Percentiles rank a stretch among this genome's conserved stretches.
These are phyloP conservation scores for Darevskia mixta DNA, from an alignment of 2,797 vertebrate genomes.

Conservation along the genomic window DNA sequence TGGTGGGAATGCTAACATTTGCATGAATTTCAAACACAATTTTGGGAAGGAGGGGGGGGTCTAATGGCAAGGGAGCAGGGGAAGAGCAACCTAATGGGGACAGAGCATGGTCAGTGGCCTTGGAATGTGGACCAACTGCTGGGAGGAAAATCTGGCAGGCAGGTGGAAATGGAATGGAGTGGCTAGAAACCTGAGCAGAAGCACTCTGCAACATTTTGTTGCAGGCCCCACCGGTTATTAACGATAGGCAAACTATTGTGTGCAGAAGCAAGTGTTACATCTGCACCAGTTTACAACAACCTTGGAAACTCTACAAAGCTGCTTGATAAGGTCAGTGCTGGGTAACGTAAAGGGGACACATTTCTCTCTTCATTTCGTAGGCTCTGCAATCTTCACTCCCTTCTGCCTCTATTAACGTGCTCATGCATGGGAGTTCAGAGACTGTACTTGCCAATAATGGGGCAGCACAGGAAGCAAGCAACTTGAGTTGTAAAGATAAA, in stretches of 20 bases:
- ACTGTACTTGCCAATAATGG: not conserved
- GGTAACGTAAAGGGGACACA: not conserved
- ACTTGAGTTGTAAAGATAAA: constrained; percentile 16
- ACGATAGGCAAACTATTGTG: not conserved
- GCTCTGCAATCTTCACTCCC: not conserved
- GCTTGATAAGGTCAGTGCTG: not conserved
- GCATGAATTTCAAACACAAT: no score
- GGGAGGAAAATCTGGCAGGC: no score
- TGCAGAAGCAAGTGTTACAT: not conserved
- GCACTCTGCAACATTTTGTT: no score
- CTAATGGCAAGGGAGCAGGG: no score
- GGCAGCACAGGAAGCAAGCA: not conserved
- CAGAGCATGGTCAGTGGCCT: no score
- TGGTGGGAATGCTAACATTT: no score
- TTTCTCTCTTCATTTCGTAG: not conserved
- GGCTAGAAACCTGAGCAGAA: no score
- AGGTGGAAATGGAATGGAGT: no score
- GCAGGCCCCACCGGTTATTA: no score
- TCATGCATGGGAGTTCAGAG: not conserved
- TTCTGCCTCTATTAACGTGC: constrained; percentile 16
- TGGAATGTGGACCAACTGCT: no score
- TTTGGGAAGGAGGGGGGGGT: no score
- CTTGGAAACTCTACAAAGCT: not conserved
- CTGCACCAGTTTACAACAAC: not conserved
- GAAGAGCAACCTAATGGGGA: no score